Conservation (phyloP, 2,888 invertebrate genomes). For the Mimachlamys varia region DNA sequence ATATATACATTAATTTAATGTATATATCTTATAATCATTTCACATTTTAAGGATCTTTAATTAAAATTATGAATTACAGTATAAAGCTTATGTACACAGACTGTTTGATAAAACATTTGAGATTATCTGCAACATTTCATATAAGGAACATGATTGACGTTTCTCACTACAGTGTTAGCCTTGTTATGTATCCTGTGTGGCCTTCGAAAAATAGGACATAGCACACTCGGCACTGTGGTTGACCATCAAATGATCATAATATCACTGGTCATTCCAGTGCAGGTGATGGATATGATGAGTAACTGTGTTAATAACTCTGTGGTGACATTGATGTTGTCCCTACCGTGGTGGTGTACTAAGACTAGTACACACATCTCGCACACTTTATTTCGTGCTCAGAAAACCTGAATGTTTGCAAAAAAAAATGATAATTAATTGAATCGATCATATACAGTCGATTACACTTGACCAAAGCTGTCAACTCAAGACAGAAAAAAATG, state of each 20-base stretch:
- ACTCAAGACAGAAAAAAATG: not conserved
- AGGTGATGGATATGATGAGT: not conserved
- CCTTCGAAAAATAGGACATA: not conserved
- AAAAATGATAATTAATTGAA: not conserved
- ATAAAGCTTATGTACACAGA: too few relatives aligned
- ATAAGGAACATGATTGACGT: not conserved
- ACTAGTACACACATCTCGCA: not conserved
- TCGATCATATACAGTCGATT: not conserved
- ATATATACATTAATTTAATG: too few relatives aligned
- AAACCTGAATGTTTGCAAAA: not conserved
- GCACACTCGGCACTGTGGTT: not conserved
- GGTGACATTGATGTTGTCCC: not conserved
- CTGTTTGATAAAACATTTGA: too few relatives aligned
- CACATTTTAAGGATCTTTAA: too few relatives aligned
- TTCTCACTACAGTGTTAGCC: not conserved
- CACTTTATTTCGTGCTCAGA: not conserved
- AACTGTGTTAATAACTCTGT: not conserved
- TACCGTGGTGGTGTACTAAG: not conserved
- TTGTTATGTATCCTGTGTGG: not conserved
- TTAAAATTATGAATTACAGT: too few relatives aligned
- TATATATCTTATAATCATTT: too few relatives aligned
- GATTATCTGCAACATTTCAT: too few relatives aligned
- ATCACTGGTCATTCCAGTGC: not conserved
- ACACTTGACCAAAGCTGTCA: not conserved
- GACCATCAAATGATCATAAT: constrained; percentile 11